A percentile compares a stretch with the other conserved stretches of the same genome.
phyloP scores from a whole-genome alignment of 2,113 vertebrate genomes.

The Apodemus sylvaticus region DNA sequence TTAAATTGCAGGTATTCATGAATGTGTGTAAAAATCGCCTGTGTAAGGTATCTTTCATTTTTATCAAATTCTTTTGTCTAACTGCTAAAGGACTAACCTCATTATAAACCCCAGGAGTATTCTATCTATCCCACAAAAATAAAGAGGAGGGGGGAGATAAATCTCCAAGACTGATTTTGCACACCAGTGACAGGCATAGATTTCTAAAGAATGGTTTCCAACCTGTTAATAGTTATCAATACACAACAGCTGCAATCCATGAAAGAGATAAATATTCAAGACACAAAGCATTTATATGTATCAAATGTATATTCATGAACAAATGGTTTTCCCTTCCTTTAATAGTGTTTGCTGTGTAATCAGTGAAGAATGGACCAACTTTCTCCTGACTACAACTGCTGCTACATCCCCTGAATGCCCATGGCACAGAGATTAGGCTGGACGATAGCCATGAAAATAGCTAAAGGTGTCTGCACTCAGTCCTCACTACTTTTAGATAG shows the following conservation, averaged over 20 bases:
- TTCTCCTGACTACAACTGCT: neutral
- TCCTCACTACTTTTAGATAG: neutral
- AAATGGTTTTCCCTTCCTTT: slow-evolving; percentile 73
- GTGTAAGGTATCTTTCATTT: slow-evolving; percentile 28
- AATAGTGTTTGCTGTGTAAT: slow-evolving; percentile 54
- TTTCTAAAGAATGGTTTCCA: slow-evolving; percentile 77
- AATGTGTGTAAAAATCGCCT: neutral
- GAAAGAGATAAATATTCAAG: slow-evolving; percentile 82
- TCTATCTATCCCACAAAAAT: slow-evolving; percentile 47
- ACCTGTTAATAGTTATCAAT: slow-evolving; percentile 80
- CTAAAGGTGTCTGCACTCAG: neutral
- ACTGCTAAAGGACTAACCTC: slow-evolving; percentile 30
- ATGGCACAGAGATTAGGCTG: neutral
- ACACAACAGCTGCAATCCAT: slow-evolving; percentile 80
- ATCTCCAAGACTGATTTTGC: slow-evolving; percentile 67
- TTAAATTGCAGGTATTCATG: neutral
- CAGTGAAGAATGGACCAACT: slow-evolving; percentile 65
- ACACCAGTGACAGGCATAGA: slow-evolving; percentile 67
- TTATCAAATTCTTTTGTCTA: slow-evolving; percentile 59
- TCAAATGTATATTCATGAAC: slow-evolving; percentile 77
- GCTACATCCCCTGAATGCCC: neutral
- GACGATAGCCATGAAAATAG: slow-evolving; percentile 35
- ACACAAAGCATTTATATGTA: slow-evolving; percentile 76
- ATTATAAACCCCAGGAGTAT: slow-evolving; percentile 57
- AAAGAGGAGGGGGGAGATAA: slow-evolving; percentile 10